Evolutionary conservation across 2,888 invertebrate genomes (phyloP).

Genomic region (Drosophila barbarae): DNA sequence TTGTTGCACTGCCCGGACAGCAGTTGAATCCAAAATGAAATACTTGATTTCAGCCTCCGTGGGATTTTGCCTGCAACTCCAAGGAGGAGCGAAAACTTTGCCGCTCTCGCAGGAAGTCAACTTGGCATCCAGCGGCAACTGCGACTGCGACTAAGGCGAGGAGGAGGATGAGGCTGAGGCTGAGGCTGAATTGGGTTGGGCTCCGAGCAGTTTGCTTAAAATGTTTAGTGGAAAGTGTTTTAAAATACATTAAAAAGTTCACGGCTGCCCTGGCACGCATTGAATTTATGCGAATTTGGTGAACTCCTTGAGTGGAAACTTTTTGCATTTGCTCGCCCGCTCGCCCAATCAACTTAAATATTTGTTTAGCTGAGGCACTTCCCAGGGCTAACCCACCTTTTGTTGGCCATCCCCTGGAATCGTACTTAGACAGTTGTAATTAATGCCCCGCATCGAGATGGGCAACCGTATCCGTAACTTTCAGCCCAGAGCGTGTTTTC

Average conservation of each 20-base stretch:
- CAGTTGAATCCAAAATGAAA: conserved; percentile 74
- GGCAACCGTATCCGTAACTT: conserved; percentile 34
- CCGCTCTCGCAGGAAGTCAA: conserved; percentile 69
- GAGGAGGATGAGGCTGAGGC: not conserved
- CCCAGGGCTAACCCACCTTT: conserved; percentile 18
- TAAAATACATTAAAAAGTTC: conserved; percentile 76
- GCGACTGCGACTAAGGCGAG: conserved; percentile 14
- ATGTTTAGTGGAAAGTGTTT: conserved; percentile 76
- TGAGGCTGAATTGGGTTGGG: conserved; percentile 4
- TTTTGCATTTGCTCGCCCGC: conserved; percentile 68
- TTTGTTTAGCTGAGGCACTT: conserved; percentile 64
- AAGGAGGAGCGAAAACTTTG: conserved; percentile 57
- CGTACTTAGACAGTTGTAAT: conserved; percentile 43
- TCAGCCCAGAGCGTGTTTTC: conserved; percentile 34
- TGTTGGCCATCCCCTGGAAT: conserved; percentile 13
- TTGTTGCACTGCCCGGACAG: conserved; percentile 71
- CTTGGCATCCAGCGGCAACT: conserved; percentile 46
- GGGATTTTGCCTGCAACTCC: conserved; percentile 61
- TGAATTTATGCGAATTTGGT: conserved; percentile 74
- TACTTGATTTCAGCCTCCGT: conserved; percentile 74
- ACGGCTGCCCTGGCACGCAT: conserved; percentile 74
- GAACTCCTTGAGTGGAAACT: conserved; percentile 72
- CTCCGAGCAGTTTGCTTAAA: conserved; percentile 67
- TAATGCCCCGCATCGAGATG: conserved; percentile 23
- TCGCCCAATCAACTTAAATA: conserved; percentile 72